Conservation (phyloP, 2,113 vertebrate genomes). For the Hippocampus guttulatus region DNA sequence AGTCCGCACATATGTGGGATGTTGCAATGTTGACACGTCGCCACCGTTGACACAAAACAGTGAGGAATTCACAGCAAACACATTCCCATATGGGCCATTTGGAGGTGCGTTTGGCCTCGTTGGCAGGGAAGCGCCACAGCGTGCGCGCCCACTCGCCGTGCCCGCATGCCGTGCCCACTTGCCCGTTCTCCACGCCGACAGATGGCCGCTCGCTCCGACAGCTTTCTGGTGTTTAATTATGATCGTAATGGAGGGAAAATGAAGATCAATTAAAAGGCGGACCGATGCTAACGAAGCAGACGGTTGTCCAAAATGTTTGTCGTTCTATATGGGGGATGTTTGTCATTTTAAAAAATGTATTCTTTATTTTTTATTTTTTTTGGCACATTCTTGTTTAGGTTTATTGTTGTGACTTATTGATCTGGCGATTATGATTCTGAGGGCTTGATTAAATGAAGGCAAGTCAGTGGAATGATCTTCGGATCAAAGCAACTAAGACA, state of each 20-base stretch:
- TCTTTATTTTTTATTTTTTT: conserved; percentile 9
- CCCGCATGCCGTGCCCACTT: conserved; percentile 21
- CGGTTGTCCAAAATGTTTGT: conserved; percentile 64
- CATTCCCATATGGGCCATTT: conserved; percentile 24
- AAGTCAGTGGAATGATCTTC: background rate
- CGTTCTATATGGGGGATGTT: conserved; percentile 43
- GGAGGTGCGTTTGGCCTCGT: conserved; percentile 17
- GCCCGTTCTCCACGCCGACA: conserved; percentile 64
- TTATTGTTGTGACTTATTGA: background rate
- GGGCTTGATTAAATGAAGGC: background rate
- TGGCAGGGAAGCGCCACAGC: conserved; percentile 23
- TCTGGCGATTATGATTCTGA: background rate
- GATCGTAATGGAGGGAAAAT: conserved; percentile 74
- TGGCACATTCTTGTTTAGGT: conserved; percentile 3
- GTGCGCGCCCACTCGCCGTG: conserved; percentile 39
- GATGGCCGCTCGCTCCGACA: conserved; percentile 71
- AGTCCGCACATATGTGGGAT: background rate
- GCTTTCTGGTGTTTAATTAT: conserved; percentile 78
- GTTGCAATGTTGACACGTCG: background rate
- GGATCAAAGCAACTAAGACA: background rate
- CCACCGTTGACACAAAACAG: conserved; percentile 2
- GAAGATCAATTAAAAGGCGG: conserved; percentile 75
- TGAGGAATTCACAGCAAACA: conserved; percentile 4
- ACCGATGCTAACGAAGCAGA: conserved; percentile 74
- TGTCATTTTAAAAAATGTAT: conserved; percentile 5